phyloP scores from a whole-genome alignment of 2,888 invertebrate genomes.

The Cosmorhoe ocellata region DNA sequence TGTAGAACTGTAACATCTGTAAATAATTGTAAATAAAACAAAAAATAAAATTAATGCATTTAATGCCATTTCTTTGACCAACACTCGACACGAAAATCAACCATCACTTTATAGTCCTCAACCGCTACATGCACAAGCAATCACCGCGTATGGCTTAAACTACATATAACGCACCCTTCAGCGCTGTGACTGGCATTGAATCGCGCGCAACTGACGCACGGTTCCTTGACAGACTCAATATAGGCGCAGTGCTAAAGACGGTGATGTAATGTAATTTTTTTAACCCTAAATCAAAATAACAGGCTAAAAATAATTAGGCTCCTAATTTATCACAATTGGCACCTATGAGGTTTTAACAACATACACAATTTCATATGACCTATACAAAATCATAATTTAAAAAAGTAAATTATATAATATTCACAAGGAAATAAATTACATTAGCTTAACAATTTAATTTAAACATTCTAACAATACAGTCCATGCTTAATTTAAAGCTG shows the following conservation, averaged over 20 bases:
- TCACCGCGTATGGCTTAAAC: conserved; percentile 31
- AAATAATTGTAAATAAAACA: conserved; percentile 43
- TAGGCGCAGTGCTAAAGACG: background rate
- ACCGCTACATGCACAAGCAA: conserved; percentile 38
- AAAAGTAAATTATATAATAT: conserved; percentile 56
- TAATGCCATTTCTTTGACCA: conserved; percentile 73
- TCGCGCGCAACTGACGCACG: background rate
- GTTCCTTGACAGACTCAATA: background rate
- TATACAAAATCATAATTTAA: conserved; percentile 51
- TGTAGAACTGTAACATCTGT: too few relatives aligned
- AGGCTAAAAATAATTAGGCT: conserved; percentile 67
- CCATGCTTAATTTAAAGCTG: conserved; percentile 11
- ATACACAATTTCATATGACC: conserved; percentile 24
- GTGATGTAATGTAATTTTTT: conserved; percentile 35
- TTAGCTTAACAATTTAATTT: conserved; percentile 40
- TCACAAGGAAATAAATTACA: conserved; percentile 68
- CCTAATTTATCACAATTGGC: conserved; percentile 81
- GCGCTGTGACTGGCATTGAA: too few relatives aligned
- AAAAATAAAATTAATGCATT: conserved; percentile 73
- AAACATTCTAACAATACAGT: conserved; percentile 20
- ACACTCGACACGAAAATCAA: conserved; percentile 46
- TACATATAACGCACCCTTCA: conserved; percentile 32
- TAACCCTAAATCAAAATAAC: conserved; percentile 33
- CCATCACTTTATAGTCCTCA: conserved; percentile 49
- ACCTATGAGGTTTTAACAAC: conserved; percentile 71